Base-by-base conservation (phyloP, 2,113 vertebrate genomes). In the Carassius gibelio region DNA sequence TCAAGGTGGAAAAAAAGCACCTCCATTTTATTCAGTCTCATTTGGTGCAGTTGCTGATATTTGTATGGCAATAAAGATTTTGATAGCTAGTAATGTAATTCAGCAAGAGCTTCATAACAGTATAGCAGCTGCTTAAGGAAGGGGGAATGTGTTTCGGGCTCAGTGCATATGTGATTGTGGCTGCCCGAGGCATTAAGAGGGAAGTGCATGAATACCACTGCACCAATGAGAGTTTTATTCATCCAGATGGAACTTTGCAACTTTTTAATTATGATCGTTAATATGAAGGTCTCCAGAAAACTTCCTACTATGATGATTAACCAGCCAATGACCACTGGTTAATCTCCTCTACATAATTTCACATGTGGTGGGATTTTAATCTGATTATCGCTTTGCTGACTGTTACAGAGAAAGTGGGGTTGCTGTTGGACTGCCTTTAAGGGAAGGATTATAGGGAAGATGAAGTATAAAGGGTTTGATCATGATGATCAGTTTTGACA, bases 291-390 rank as follows among this genome's bases (percentile, higher is more conserved):
- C 81, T 83, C 72, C 48, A 48, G 23, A 81, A 71, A 75, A 77
- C 38, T 26, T 59, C 57, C 21, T 36, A 42, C 13, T 19, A 69
- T 71, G 36, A 81, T 17, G 79, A 76, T 64, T 23, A 36, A 78
- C 55, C 57, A 30, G 50, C 75, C 36, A 72, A 45, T 72, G n/a
- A 80, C 76, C 52, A 69, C 23, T 66, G 23, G 62, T 88, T 85
- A 68, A 88, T 86, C 62, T 68, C 45, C 26, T 23, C 21, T 15
- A 38, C 42, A 50, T 45, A 82, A 59, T 84, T 87, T 82, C 77
- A 74, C 19, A 61, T 23, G n/a, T 13, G 26, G 82, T 74, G 30
- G 42, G 19, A 26, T 76, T 82, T 81, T 74, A 82, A 82, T n/a
- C n/a, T n/a, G n/a, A n/a, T n/a, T n/a, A n/a, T n/a, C n/a, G n/a